These are phyloP conservation scores for Apogon talboti DNA, from an alignment of 2,797 vertebrate genomes.

Conservation along the genomic window DNA sequence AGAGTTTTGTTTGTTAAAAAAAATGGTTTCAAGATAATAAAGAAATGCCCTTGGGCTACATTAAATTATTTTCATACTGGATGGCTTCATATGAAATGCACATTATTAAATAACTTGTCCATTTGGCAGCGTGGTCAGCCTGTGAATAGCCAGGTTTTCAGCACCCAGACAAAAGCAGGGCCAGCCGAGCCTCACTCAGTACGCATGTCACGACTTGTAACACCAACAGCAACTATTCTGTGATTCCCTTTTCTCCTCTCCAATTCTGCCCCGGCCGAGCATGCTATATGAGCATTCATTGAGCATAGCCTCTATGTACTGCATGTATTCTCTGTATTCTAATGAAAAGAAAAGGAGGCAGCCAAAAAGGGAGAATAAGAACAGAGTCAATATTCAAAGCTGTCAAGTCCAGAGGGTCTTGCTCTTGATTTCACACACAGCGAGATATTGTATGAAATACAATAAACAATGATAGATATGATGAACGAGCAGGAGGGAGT, in stretches of 20 bases:
- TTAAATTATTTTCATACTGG: not conserved
- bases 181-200: constrained; percentile 29
- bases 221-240: constrained; percentile 58
- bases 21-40: not conserved
- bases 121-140: constrained; percentile 10
- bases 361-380: constrained; percentile 35
- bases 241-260: constrained; percentile 50
- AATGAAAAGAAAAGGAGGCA: constrained; percentile 36
- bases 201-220: constrained; percentile 52
- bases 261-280: constrained; percentile 34
- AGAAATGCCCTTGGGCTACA: constrained; percentile 12
- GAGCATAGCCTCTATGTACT: constrained; percentile 31
- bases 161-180: constrained; percentile 39
- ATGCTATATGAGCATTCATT: constrained; percentile 25
- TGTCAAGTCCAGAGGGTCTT: constrained; percentile 21
- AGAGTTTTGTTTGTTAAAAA: constrained; percentile 8
- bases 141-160: constrained; percentile 43
- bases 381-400: constrained; percentile 37
- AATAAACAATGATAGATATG: not conserved
- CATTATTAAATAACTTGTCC: constrained; percentile 20
- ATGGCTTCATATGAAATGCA: constrained; percentile 10
- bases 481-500: constrained; percentile 4
- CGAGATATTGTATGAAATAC: constrained; percentile 9
- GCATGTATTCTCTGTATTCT: constrained; percentile 36
- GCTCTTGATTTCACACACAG: constrained; percentile 20